phyloP scores from a whole-genome alignment of 2,888 invertebrate genomes.

The Leistus spinibarbis region DNA sequence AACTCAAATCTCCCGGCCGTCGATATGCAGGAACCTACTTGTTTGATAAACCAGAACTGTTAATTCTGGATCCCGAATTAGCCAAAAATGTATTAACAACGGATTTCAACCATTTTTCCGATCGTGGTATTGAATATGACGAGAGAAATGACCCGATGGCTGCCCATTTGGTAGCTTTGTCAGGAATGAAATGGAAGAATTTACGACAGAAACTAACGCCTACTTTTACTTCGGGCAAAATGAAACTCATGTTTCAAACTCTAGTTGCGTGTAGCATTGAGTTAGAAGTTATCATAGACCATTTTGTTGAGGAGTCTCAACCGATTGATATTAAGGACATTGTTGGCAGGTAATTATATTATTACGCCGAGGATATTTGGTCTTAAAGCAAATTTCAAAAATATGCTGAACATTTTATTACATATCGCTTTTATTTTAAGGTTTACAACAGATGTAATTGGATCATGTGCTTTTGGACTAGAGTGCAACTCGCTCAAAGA shows the following conservation, averaged over 20 bases:
- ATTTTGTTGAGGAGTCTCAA: neutral
- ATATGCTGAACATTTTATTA: neutral
- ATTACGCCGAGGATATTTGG: too few relatives aligned
- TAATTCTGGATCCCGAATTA: slow-evolving; percentile 46
- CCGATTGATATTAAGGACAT: slow-evolving; percentile 5
- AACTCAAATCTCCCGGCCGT: neutral
- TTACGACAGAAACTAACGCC: slow-evolving; percentile 66
- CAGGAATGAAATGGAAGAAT: slow-evolving; percentile 65
- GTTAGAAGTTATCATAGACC: slow-evolving; percentile 49
- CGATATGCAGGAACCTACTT: slow-evolving; percentile 44
- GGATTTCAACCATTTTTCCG: slow-evolving; percentile 66
- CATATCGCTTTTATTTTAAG: slow-evolving; percentile 45
- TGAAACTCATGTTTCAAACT: slow-evolving; percentile 66
- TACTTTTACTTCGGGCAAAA: slow-evolving; percentile 68
- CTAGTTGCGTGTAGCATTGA: slow-evolving; percentile 61
- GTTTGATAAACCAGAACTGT: slow-evolving; percentile 40
- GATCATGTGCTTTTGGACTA: neutral
- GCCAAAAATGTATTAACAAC: slow-evolving; percentile 59
- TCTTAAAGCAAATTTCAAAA: too few relatives aligned
- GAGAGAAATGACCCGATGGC: slow-evolving; percentile 64
- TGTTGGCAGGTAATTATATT: slow-evolving; percentile 27
- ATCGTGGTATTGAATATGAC: slow-evolving; percentile 65
- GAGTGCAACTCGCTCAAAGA: neutral
- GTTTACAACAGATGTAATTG: neutral
- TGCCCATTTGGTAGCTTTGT: slow-evolving; percentile 62